Evolutionary conservation across 2,888 invertebrate genomes (phyloP).

Genomic region (Eupithecia dodoneata): DNA sequence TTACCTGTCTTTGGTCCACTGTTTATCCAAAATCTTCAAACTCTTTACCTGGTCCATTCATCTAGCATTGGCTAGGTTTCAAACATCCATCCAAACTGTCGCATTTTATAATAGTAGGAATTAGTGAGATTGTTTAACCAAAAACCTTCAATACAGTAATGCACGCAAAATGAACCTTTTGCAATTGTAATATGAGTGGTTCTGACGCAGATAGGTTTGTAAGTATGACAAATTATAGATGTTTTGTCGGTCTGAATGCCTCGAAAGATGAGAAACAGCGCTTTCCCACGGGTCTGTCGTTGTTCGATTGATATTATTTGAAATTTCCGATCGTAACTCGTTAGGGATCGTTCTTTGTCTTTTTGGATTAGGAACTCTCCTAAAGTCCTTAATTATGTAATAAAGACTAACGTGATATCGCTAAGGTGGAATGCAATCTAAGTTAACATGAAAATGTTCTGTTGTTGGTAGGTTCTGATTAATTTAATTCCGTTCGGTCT

Average conservation of each 20-base stretch:
- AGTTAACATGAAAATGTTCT: not conserved
- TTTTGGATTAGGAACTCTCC: not conserved
- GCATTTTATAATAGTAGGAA: not conserved
- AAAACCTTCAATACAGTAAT: not conserved
- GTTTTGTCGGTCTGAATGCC: slow-evolving; percentile 47
- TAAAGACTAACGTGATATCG: too few relatives aligned
- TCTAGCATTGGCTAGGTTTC: not conserved
- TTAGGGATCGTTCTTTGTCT: not conserved
- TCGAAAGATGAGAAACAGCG: slow-evolving; percentile 39
- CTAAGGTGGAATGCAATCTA: not conserved
- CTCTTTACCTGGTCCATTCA: not conserved
- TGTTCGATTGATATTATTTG: slow-evolving; percentile 40
- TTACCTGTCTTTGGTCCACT: too few relatives aligned
- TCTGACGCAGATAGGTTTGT: not conserved
- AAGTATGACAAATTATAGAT: slow-evolving; percentile 51
- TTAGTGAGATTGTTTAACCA: not conserved
- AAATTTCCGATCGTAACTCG: not conserved
- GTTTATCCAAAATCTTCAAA: too few relatives aligned
- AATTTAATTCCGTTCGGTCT: too few relatives aligned
- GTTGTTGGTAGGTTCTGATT: not conserved
- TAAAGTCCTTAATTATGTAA: too few relatives aligned
- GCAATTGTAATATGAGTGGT: not conserved
- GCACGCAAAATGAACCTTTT: slow-evolving; percentile 17
- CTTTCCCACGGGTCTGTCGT: slow-evolving; percentile 50
- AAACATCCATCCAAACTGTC: slow-evolving; percentile 4